These are phyloP conservation scores for Syritta pipiens DNA, from an alignment of 2,888 invertebrate genomes.

Conservation along the genomic window DNA sequence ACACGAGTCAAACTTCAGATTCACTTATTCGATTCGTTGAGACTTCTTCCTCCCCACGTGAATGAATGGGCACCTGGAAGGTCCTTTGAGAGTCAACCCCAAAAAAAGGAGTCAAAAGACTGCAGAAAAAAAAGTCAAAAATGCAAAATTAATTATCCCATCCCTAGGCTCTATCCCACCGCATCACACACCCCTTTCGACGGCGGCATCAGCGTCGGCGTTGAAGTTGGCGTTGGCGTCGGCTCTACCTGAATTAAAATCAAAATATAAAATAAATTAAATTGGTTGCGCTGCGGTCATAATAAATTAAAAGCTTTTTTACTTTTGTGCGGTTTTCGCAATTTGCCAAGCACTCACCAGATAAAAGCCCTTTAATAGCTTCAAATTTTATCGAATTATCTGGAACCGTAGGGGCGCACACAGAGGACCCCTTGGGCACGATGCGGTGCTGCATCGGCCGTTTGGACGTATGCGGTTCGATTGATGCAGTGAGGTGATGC, in stretches of 20 bases:
- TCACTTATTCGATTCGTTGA: too few species aligned
- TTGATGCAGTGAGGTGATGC: conserved; percentile 51
- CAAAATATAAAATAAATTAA: conserved; percentile 68
- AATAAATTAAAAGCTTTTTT: conserved; percentile 70
- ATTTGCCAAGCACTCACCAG: conserved; percentile 69
- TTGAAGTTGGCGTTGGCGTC: too few species aligned
- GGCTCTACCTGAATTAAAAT: conserved; percentile 61
- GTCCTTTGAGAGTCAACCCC: not conserved
- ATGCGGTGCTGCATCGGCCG: conserved; percentile 14
- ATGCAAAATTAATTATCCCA: conserved; percentile 60
- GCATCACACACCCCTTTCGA: not conserved
- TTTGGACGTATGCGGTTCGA: conserved; percentile 49
- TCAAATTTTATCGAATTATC: conserved; percentile 67
- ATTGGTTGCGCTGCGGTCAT: conserved; percentile 67
- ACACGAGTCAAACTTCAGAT: too few species aligned
- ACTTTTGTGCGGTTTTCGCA: conserved; percentile 68
- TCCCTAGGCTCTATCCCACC: not conserved
- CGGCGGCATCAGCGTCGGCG: not conserved
- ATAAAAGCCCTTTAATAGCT: conserved; percentile 70
- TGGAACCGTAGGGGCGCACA: conserved; percentile 23
- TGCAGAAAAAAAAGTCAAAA: conserved; percentile 9
- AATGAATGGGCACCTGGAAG: too few species aligned
- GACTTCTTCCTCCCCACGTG: too few species aligned
- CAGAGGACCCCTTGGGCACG: too few species aligned
- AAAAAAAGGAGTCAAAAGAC: conserved; percentile 8